Evolutionary conservation across 2,113 vertebrate genomes (phyloP), one percentile per base, ranked within the genome.

Genomic region (Paratilapia polleni): DNA sequence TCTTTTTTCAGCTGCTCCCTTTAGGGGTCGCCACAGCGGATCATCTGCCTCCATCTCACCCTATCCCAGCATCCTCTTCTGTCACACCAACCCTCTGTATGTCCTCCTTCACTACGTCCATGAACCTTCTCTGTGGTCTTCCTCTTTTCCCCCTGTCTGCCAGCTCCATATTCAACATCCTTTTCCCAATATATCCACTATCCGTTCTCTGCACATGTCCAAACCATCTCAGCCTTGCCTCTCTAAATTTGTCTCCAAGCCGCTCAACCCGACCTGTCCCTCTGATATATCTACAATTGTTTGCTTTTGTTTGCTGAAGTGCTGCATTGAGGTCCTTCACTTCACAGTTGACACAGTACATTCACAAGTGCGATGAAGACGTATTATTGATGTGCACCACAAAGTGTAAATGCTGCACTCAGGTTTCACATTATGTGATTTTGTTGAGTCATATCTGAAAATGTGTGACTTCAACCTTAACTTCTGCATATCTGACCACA

Each of bases 401-500:
- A 0, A 52, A 52, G 26, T 52, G 26, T 73, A 26, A 73, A 52
- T 1, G 0, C 24, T 73, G 43, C 24, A 17, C 17, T 13, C 17
- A 6, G 31, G 47, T 31, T 73, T 26, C 2, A 19, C 15, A 6
- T 52, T 19, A 11, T 73, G 26, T 13, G 3, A 54, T 73, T 73
- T 47, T 73, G 17, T 49, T 73, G 68, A 73, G 0, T 73, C 68
- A 54, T 20, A 7, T 28, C 1, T 3, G 47, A 73, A 73, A 26
- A 31, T 52, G 17, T 0, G 0, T 14, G 0, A 47, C 6, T 54
- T 34, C 17, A 31, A 31, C 24, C 5, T 73, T 14, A 73, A 54
- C 68, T 73, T 73, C 19, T 26, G 54, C 19, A 34, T n/a, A 34
- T 73, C 47, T 34, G 19, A 73, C 6, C 0, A 0, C 26, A 34